Evolutionary conservation across 2,797 vertebrate species (phyloP), one percentile per base, ranked within the genome.

Genomic region (Ctenopoma multispine): DNA sequence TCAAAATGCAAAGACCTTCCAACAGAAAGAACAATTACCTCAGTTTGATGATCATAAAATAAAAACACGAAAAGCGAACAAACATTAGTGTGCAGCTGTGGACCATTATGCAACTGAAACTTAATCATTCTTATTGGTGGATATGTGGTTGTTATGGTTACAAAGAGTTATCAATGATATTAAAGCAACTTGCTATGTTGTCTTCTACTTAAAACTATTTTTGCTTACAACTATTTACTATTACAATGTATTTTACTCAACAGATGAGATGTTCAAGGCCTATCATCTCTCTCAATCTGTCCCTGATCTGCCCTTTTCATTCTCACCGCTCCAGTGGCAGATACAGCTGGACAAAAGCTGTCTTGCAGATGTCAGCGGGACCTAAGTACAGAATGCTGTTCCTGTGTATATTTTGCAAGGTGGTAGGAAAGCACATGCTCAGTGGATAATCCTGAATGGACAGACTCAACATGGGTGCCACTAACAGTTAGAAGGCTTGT

Each of bases 291-390:
- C 65, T 64, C n/a, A n/a, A n/a, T 82, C 56, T 76, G 60, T 77
- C 46, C 17, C 51, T 77, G 74, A 70, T 44, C 23, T 34, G 31
- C 31, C 53, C 47, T 49, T 75, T 67, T 76, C 54, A 57, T 75
- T 74, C 75, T 66, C 48, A 49, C 72, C 58, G 63, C 79, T 77
- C 51, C 66, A 76, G 82, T 67, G 73, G 66, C 72, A 84, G 75
- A 69, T 82, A 81, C 88, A 92, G 90, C 86, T 90, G 84, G 80
- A 83, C 87, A 84, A 92, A 95, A 94, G 90, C 91, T 95, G 94
- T 89, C 83, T 76, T 87, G 85, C 94, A 95, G 94, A 95, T 94
- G 93, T 92, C 63, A 84, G 55, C 4, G 71, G 62, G 84, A 93
- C 89, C 69, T 77, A 59, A 80, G 79, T 90, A 86, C 83, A 94